phyloP scores from a whole-genome alignment of 2,888 invertebrate species.

The Pocota personata region DNA sequence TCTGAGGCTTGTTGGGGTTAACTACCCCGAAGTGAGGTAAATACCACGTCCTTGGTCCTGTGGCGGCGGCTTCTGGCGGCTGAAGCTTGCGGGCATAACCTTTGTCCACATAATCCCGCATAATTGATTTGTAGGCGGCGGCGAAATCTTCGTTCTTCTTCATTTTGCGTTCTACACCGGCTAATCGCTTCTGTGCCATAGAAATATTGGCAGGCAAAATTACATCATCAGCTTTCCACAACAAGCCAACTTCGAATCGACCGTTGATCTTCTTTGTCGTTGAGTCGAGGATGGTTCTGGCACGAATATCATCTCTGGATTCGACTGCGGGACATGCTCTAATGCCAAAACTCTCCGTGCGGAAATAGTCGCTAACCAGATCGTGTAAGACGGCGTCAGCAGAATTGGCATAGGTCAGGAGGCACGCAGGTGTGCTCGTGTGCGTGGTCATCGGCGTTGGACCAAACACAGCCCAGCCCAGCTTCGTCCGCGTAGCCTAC shows the following conservation, averaged over 20 bases:
- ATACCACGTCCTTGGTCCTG: conserved; percentile 73
- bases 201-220: conserved; percentile 37
- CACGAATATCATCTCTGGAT: conserved; percentile 4
- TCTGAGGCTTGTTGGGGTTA: conserved; percentile 43
- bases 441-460: background rate
- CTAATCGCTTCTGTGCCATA: conserved; percentile 51
- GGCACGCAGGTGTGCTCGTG: background rate
- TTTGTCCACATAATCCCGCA: conserved; percentile 43
- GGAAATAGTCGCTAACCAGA: too few species aligned
- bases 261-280: background rate
- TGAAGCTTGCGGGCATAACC: conserved; percentile 56
- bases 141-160: conserved; percentile 39
- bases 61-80: conserved; percentile 33
- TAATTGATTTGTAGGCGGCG: conserved; percentile 50
- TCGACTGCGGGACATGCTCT: background rate
- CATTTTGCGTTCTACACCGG: conserved; percentile 61
- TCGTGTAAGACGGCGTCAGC: background rate
- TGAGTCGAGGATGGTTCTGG: background rate
- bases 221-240: conserved; percentile 8
- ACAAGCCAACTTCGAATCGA: too few species aligned
- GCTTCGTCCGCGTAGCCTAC: conserved; percentile 11
- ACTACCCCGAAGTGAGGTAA: conserved; percentile 72
- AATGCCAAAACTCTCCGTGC: conserved; percentile 12
- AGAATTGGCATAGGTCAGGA: background rate
- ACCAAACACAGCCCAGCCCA: conserved; percentile 44